These are phyloP conservation scores for Ophiothrix spiculata DNA, from an alignment of 35 echinoderm and acorn worm species.

Conservation along the genomic window DNA sequence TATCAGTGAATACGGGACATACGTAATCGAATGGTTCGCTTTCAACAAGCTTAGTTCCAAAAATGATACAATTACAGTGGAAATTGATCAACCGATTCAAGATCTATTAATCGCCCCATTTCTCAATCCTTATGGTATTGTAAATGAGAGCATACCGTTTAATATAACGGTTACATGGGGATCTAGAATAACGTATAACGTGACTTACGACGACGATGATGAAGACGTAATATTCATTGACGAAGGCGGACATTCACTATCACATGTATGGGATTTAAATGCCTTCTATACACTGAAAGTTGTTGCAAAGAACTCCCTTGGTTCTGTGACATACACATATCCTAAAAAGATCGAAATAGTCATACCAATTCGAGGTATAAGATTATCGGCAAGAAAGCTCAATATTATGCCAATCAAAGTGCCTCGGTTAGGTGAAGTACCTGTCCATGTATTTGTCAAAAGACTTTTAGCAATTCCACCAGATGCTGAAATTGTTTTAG, in stretches of 20 bases:
- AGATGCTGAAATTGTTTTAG: not conserved
- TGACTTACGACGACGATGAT: not conserved
- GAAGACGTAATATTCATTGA: not conserved
- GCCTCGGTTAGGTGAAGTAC: not conserved
- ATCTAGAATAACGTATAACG: not conserved
- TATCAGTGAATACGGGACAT: not conserved
- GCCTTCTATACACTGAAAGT: not conserved
- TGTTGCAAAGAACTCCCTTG: not conserved
- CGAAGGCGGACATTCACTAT: not conserved
- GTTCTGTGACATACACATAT: not conserved
- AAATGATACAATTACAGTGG: not conserved
- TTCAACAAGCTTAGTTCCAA: not conserved
- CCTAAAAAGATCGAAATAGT: not conserved
- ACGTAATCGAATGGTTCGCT: not conserved
- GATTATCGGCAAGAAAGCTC: not conserved
- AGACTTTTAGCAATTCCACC: not conserved
- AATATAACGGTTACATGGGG: conserved; percentile 2
- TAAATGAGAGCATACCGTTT: not conserved
- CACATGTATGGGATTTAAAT: not conserved
- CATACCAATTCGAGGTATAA: not conserved
- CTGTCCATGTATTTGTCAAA: not conserved
- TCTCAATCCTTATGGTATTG: not conserved
- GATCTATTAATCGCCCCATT: not conserved
- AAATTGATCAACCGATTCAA: conserved; percentile 6
- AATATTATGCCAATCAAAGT: not conserved